These are phyloP conservation scores for Coluber constrictor DNA, from an alignment of 2,797 vertebrate genomes.

Conservation along the genomic window DNA sequence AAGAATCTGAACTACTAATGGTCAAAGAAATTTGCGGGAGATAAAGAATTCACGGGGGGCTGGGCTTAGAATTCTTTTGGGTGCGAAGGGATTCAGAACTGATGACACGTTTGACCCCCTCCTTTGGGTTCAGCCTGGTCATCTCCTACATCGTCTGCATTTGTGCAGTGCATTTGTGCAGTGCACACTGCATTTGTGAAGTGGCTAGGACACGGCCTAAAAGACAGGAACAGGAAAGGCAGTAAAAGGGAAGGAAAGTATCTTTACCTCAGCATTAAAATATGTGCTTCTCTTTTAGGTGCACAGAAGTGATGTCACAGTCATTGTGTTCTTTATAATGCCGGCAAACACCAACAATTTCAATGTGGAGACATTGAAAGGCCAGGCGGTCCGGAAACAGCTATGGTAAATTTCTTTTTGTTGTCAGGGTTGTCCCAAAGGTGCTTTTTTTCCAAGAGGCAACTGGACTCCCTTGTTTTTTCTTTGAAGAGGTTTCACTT, in stretches of 20 bases:
- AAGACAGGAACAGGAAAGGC: neutral
- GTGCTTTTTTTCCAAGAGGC: too few relatives aligned
- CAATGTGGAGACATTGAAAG: conserved; percentile 94
- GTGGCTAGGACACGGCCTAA: neutral
- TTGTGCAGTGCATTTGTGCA: too few relatives aligned
- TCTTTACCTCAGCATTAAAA: conserved; percentile 55
- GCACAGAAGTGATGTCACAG: conserved; percentile 86
- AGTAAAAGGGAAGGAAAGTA: neutral
- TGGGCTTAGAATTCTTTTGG: neutral
- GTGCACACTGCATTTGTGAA: neutral
- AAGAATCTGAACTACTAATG: neutral
- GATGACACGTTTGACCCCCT: neutral
- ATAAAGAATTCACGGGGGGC: neutral
- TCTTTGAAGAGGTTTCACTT: too few relatives aligned
- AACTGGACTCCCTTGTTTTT: too few relatives aligned
- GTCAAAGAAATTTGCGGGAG: neutral
- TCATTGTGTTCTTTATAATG: conserved; percentile 96
- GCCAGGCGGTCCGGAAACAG: conserved; percentile 92
- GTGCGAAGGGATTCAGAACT: neutral
- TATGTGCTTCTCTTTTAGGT: conserved; percentile 71
- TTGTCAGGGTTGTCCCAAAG: neutral
- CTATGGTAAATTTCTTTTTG: conserved; percentile 80
- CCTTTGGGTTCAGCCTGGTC: neutral
- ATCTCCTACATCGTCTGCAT: neutral
- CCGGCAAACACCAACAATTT: conserved; percentile 96